Conservation (phyloP, 92 coral and sea anemone genomes). For the Galaxea fascicularis region DNA sequence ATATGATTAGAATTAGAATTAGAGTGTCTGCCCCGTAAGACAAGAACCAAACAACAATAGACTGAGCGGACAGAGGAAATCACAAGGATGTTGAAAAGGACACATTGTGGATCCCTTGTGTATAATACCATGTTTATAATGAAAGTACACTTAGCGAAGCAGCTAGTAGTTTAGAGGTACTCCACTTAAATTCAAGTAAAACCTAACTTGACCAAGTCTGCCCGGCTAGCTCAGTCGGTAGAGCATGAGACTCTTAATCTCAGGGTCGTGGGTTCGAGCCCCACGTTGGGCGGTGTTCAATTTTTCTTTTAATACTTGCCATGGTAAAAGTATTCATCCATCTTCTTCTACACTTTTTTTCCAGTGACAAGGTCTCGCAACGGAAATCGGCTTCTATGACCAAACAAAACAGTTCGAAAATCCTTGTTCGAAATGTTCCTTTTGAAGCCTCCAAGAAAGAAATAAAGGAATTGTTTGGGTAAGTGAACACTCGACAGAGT, state of each 20-base stretch:
- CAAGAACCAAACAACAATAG: too few species aligned
- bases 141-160: too few species aligned
- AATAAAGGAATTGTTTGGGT: slow-evolving; percentile 90
- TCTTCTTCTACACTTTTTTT: not conserved
- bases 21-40: too few species aligned
- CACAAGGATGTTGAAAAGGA: too few species aligned
- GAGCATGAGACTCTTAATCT: slow-evolving; percentile 87
- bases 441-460: slow-evolving; percentile 95
- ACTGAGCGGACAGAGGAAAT: too few species aligned
- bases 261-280: slow-evolving; percentile 92
- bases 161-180: too few species aligned
- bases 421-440: slow-evolving; percentile 95
- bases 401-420: slow-evolving; percentile 89
- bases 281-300: slow-evolving; percentile 73
- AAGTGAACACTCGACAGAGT: not conserved
- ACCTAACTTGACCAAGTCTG: too few species aligned
- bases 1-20: too few species aligned
- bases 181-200: too few species aligned
- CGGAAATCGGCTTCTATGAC: slow-evolving; percentile 65
- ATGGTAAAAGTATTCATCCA: not conserved
- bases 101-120: too few species aligned
- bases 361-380: slow-evolving; percentile 65
- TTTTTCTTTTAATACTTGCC: not conserved
- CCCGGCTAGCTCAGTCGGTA: slow-evolving; percentile 99
- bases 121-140: too few species aligned